Evolutionary conservation across 2,113 vertebrate species (phyloP).

Genomic region (Psephotus haematonotus): DNA sequence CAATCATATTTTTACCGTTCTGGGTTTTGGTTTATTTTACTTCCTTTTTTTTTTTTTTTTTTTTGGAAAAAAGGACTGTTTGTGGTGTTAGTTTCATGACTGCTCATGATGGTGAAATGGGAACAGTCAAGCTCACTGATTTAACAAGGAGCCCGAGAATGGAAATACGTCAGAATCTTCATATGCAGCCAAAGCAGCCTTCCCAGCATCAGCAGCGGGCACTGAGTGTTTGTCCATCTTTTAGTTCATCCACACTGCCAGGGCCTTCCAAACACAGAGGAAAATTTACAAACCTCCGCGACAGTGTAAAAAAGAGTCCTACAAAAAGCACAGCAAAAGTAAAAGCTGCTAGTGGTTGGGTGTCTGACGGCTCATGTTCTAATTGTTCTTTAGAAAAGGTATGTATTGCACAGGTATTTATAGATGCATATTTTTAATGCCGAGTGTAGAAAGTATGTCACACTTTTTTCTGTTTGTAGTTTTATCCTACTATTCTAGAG

Average conservation of each 20-base stretch:
- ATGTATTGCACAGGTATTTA: not conserved
- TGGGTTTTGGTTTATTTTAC: not conserved
- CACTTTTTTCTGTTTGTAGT: not conserved
- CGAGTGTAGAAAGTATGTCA: not conserved
- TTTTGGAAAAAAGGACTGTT: not conserved
- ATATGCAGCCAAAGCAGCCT: constrained; percentile 29
- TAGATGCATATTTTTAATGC: not conserved
- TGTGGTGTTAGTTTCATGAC: not conserved
- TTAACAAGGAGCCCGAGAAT: constrained; percentile 22
- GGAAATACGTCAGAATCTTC: constrained; percentile 17
- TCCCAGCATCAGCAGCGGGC: not conserved
- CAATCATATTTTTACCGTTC: not conserved
- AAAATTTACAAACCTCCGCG: constrained; percentile 83
- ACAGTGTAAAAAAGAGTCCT: constrained; percentile 88
- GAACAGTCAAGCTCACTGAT: not conserved
- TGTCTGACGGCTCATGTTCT: constrained; percentile 72
- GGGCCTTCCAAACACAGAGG: constrained; percentile 72
- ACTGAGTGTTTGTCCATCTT: not conserved
- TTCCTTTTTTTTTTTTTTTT: not conserved
- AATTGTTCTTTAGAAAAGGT: constrained; percentile 78
- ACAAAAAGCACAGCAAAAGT: constrained; percentile 85
- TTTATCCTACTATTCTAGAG: not conserved
- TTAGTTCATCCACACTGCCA: constrained; percentile 71
- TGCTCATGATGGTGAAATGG: constrained; percentile 1
- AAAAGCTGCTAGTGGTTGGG: constrained; percentile 69